phyloP scores from a whole-genome alignment of 2,113 vertebrate genomes.

The Pygoscelis antarcticus region DNA sequence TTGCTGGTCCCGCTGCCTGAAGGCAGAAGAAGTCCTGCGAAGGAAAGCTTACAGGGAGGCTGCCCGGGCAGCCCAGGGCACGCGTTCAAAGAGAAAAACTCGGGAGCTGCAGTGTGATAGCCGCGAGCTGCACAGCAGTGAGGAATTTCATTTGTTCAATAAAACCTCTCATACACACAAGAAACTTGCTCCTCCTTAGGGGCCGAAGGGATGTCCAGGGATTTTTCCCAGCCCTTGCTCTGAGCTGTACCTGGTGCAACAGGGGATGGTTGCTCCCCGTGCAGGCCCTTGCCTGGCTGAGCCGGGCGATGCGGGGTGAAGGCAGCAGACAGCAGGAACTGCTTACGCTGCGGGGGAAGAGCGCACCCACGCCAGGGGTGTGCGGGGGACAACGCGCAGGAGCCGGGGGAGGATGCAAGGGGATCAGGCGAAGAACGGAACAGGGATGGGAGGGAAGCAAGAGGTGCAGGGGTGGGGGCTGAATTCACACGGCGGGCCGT shows the following conservation, averaged over 20 bases:
- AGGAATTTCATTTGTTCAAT: not conserved
- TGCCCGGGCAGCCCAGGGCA: not conserved
- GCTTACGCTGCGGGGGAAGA: not conserved
- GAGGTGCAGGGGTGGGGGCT: not conserved
- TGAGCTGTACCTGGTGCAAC: not conserved
- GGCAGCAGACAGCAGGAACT: slow-evolving; percentile 6
- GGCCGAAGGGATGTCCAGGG: not conserved
- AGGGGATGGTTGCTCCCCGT: not conserved
- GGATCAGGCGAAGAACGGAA: not conserved
- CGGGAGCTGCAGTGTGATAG: not conserved
- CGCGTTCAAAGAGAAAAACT: not conserved
- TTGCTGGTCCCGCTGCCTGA: not conserved
- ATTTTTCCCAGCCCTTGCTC: not conserved
- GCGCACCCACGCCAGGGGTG: not conserved
- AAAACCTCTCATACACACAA: not conserved
- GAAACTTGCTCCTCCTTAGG: not conserved
- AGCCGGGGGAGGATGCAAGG: not conserved
- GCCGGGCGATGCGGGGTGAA: not conserved
- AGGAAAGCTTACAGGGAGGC: not conserved
- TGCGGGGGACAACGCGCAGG: not conserved
- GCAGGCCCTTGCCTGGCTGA: not conserved
- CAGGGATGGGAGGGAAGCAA: not conserved
- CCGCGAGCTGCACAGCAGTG: not conserved
- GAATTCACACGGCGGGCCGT: not conserved
- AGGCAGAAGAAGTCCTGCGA: not conserved